phyloP scores from a whole-genome alignment of 2,113 vertebrate species.

The Chrysochloris asiatica region DNA sequence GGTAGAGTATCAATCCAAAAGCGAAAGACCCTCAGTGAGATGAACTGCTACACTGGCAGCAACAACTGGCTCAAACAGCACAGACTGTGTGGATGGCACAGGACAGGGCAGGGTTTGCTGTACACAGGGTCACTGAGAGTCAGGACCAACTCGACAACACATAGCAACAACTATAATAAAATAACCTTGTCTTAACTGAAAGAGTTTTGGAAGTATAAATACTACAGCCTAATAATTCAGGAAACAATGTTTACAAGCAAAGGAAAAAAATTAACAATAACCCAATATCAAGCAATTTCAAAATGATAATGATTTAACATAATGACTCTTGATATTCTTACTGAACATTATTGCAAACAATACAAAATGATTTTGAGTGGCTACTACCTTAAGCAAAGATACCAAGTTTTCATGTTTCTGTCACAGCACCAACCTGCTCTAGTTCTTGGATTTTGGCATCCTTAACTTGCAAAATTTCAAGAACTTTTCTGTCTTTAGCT shows the following conservation, averaged over 20 bases:
- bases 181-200: not conserved
- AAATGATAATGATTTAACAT: slow-evolving; percentile 27
- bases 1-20: too few species aligned
- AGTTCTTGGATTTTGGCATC: slow-evolving; percentile 91
- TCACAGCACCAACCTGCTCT: slow-evolving; percentile 88
- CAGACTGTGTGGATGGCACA: too few species aligned
- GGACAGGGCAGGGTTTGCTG: too few species aligned
- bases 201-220: slow-evolving; percentile 29
- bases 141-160: too few species aligned
- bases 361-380: not conserved
- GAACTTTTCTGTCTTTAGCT: slow-evolving; percentile 93
- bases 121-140: too few species aligned
- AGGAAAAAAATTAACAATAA: slow-evolving; percentile 27
- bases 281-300: not conserved
- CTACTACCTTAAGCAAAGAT: not conserved
- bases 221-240: slow-evolving; percentile 19
- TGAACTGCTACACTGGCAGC: too few species aligned
- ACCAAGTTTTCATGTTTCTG: slow-evolving; percentile 48
- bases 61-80: too few species aligned
- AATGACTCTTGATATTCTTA: not conserved
- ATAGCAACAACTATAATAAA: not conserved
- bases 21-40: too few species aligned
- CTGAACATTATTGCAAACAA: not conserved
- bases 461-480: slow-evolving; percentile 95
- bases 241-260: slow-evolving; percentile 9